Evolutionary conservation across 2,888 invertebrate species (phyloP).

Genomic region (Anagyrus pseudococci): DNA sequence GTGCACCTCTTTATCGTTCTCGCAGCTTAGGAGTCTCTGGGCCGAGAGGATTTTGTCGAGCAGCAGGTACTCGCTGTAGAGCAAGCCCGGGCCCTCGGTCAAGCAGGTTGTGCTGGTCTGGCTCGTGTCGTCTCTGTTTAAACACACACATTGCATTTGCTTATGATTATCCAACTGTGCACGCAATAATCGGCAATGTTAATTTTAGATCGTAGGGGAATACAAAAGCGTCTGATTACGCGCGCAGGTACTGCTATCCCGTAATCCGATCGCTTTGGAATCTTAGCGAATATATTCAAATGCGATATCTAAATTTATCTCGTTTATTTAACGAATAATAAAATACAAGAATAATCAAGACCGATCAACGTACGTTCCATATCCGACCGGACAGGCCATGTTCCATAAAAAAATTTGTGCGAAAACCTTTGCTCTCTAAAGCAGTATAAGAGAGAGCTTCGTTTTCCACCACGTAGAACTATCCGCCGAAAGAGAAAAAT

Average conservation of each 20-base stretch:
- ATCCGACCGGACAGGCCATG: conserved; percentile 42
- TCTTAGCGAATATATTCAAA: neutral
- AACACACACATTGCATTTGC: neutral
- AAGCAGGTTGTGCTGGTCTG: conserved; percentile 68
- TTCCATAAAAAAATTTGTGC: conserved; percentile 27
- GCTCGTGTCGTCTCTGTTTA: conserved; percentile 42
- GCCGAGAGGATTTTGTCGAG: conserved; percentile 84
- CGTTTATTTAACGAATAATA: neutral
- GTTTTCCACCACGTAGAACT: neutral
- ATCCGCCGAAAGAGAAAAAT: neutral
- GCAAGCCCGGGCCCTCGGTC: conserved; percentile 78
- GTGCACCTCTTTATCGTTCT: conserved; percentile 78
- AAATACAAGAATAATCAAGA: too few relatives aligned
- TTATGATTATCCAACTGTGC: neutral
- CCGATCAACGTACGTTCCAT: conserved; percentile 44
- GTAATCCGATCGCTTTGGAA: neutral
- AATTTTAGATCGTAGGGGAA: neutral
- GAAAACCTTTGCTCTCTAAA: neutral
- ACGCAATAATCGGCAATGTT: neutral
- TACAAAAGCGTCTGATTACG: neutral
- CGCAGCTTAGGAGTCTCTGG: conserved; percentile 81
- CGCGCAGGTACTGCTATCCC: neutral
- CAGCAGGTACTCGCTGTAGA: conserved; percentile 90
- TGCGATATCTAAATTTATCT: neutral
- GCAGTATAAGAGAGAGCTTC: neutral